Evolutionary conservation across 2,113 vertebrate genomes (phyloP).

Genomic region (Sclerurus mexicanus): DNA sequence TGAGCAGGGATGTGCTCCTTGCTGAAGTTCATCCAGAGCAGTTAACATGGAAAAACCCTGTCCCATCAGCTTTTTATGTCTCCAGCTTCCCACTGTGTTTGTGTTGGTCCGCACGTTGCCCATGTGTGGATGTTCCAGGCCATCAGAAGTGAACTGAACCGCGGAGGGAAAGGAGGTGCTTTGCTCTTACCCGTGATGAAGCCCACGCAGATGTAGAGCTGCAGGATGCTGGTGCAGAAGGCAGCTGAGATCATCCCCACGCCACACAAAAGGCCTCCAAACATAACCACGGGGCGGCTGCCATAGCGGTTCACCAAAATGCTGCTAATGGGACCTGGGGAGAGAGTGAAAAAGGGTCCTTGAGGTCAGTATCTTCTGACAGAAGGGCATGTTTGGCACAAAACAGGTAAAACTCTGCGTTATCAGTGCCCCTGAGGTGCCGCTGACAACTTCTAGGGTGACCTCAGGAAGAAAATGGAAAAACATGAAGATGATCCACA

Average conservation of each 20-base stretch:
- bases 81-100: rapidly evolving
- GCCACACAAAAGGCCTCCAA: slow-evolving; percentile 78
- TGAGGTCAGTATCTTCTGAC: neutral
- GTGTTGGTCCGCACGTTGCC: neutral
- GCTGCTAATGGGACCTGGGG: slow-evolving; percentile 79
- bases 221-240: slow-evolving; percentile 80
- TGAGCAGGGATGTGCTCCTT: neutral
- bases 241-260: slow-evolving; percentile 76
- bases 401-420: neutral
- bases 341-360: neutral
- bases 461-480: neutral
- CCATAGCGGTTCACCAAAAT: slow-evolving; percentile 79
- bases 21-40: neutral
- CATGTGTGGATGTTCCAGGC: neutral
- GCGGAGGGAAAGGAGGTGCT: neutral
- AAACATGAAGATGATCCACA: neutral
- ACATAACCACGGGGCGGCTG: slow-evolving; percentile 81
- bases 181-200: slow-evolving; percentile 78
- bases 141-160: neutral
- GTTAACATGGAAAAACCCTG: neutral
- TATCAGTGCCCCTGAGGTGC: neutral
- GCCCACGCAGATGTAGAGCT: slow-evolving; percentile 81
- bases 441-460: neutral
- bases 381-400: neutral
- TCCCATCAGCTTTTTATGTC: neutral